Evolutionary conservation across 2,797 vertebrate genomes (phyloP).

Genomic region (Micropoecilia bifurca): DNA sequence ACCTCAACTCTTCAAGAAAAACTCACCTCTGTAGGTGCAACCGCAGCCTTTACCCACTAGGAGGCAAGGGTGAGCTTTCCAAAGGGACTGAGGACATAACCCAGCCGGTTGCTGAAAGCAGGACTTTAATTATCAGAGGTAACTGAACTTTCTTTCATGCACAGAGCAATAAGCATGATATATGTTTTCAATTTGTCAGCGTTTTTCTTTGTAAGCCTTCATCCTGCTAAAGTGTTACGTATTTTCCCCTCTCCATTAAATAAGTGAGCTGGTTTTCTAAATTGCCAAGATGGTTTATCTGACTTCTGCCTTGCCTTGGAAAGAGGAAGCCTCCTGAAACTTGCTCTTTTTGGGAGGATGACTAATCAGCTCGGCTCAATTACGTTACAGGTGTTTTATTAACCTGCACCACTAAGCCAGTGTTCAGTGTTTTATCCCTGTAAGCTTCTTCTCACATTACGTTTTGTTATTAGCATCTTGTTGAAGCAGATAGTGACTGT

Average conservation of each 20-base stretch:
- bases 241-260: constrained; percentile 8
- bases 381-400: not conserved
- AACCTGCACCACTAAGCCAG: not conserved
- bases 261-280: not conserved
- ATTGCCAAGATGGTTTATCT: not conserved
- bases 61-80: constrained; percentile 76
- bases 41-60: constrained; percentile 56
- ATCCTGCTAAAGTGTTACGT: constrained; percentile 16
- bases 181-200: constrained; percentile 41
- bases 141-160: constrained; percentile 58
- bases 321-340: not conserved
- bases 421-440: not conserved
- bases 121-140: constrained; percentile 71
- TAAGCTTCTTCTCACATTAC: not conserved
- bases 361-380: not conserved
- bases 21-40: constrained; percentile 25
- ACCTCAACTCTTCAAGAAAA: constrained; percentile 11
- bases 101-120: constrained; percentile 41
- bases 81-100: constrained; percentile 16
- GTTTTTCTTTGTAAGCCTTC: constrained; percentile 43
- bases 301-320: not conserved
- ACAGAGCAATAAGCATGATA: constrained; percentile 50
- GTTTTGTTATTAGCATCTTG: not conserved
- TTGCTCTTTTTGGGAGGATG: not conserved
- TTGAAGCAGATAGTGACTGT: not conserved